phyloP scores from a whole-genome alignment of 2,888 invertebrate genomes.

The Margaritifera margaritifera region DNA sequence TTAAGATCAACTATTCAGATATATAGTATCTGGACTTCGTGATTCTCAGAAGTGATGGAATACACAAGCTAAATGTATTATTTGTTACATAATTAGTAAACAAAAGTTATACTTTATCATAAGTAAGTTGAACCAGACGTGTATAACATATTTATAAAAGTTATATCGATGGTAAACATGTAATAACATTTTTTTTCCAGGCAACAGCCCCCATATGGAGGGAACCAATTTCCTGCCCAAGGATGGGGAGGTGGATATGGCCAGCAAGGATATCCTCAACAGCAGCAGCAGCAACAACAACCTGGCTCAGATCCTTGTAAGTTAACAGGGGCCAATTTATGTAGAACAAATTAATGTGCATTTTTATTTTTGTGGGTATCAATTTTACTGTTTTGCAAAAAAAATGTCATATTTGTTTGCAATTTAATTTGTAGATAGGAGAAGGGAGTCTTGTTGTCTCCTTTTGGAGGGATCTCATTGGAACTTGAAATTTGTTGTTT shows the following conservation, averaged over 20 bases:
- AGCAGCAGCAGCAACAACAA: slow-evolving; percentile 40
- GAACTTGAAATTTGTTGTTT: no score
- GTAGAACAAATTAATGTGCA: no score
- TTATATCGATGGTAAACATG: neutral
- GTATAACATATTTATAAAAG: neutral
- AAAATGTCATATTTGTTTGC: neutral
- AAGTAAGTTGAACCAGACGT: neutral
- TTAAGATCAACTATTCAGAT: no score
- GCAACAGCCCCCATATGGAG: slow-evolving; percentile 41
- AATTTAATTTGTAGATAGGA: neutral
- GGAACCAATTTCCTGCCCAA: slow-evolving; percentile 33
- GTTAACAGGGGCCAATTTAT: neutral
- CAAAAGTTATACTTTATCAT: no score
- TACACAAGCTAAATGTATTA: no score
- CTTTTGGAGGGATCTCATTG: no score
- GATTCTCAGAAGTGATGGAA: no score
- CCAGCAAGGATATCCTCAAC: slow-evolving; percentile 42
- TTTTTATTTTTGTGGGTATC: no score
- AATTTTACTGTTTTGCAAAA: neutral
- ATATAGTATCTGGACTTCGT: no score
- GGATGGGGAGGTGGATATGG: slow-evolving; percentile 39
- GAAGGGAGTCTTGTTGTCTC: no score
- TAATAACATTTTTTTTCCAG: slow-evolving; percentile 17
- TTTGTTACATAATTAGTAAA: no score
- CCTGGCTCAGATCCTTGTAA: slow-evolving; percentile 39